Percentiles rank a stretch among this genome's conserved stretches.
phyloP scores from a whole-genome alignment of 1,140 invertebrate genomes.

The Drosophila subobscura region DNA sequence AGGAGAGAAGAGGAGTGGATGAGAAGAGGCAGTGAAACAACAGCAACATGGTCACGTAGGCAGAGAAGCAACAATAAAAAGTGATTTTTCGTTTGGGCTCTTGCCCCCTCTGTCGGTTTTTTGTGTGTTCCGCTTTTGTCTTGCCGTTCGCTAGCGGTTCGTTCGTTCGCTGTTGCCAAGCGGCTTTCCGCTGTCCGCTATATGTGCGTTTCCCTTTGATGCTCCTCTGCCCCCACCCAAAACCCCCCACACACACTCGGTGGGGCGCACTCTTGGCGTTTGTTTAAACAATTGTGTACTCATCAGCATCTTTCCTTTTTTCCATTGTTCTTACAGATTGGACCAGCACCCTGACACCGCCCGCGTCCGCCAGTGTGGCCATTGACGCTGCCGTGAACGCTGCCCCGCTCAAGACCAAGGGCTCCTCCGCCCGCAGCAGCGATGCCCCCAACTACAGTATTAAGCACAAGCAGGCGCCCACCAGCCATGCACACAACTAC shows the following conservation, averaged over 20 bases:
- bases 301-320: slow-evolving; percentile 43
- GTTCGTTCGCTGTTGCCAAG: slow-evolving; percentile 71
- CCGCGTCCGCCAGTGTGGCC: slow-evolving; percentile 40
- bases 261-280: background rate
- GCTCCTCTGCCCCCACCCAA: background rate
- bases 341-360: slow-evolving; percentile 77
- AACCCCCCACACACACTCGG: background rate
- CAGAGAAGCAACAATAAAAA: slow-evolving; percentile 56
- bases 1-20: slow-evolving; percentile 7
- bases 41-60: slow-evolving; percentile 32
- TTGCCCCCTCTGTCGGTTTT: slow-evolving; percentile 24
- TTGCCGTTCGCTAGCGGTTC: slow-evolving; percentile 8
- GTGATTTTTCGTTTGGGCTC: slow-evolving; percentile 50
- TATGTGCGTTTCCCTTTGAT: slow-evolving; percentile 22
- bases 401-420: slow-evolving; percentile 5
- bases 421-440: slow-evolving; percentile 22
- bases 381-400: slow-evolving; percentile 30
- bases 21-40: slow-evolving; percentile 22
- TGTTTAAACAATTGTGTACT: slow-evolving; percentile 34
- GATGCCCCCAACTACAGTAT: slow-evolving; percentile 34
- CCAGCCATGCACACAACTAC: slow-evolving; percentile 25
- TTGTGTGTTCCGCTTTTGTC: slow-evolving; percentile 63
- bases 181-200: slow-evolving; percentile 39
- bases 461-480: slow-evolving; percentile 60
- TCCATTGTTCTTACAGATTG: slow-evolving; percentile 66